These are phyloP conservation scores for Eidolon helvum DNA, from an alignment of 2,113 vertebrate species.

Conservation along the genomic window DNA sequence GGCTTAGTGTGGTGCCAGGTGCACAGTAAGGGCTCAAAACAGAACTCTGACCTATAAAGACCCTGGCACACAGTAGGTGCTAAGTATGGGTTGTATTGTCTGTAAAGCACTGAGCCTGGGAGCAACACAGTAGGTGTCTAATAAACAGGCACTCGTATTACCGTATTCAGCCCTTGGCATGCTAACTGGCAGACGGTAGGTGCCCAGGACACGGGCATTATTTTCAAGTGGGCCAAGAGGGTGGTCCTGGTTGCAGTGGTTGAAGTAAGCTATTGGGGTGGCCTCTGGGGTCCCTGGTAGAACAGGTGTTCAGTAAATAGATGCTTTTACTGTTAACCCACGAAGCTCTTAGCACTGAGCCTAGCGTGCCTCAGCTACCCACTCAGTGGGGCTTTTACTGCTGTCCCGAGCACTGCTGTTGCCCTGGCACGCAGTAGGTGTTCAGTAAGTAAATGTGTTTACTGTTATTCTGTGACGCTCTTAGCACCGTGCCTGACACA, in stretches of 20 bases:
- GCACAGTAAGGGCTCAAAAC: not conserved
- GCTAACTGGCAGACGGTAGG: not conserved
- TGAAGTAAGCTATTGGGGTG: not conserved
- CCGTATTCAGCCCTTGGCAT: not conserved
- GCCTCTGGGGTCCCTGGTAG: not conserved
- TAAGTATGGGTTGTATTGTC: no score
- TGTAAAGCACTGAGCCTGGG: no score
- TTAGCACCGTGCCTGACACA: not conserved
- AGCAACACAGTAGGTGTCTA: not conserved
- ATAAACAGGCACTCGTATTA: not conserved
- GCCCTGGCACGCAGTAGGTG: not conserved
- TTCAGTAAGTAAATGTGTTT: not conserved
- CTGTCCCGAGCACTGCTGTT: not conserved
- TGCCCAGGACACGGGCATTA: not conserved
- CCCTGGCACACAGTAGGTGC: no score
- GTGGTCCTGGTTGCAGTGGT: not conserved
- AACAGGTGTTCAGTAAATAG: not conserved
- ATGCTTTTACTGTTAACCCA: not conserved
- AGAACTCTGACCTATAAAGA: no score
- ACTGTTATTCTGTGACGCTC: not conserved
- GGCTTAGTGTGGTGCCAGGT: not conserved
- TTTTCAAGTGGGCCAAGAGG: not conserved
- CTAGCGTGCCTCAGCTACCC: not conserved
- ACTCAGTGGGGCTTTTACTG: not conserved
- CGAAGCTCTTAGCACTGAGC: not conserved